A percentile compares a stretch with the other conserved stretches of the same genome.
Conservation (phyloP, 2,888 invertebrate species). For the Drosophila quinaria region DNA sequence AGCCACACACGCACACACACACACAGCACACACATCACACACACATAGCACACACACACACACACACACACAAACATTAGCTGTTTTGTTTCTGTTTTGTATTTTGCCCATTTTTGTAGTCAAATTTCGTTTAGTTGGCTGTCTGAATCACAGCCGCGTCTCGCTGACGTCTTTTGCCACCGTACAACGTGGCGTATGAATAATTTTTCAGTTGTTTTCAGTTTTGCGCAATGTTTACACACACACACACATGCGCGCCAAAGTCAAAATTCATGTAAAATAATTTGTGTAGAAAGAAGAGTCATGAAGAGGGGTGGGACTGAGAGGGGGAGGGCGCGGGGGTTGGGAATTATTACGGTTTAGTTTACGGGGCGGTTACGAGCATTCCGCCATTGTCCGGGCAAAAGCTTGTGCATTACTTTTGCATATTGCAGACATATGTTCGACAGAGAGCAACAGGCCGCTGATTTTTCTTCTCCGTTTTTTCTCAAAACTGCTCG, state of each 20-base stretch:
- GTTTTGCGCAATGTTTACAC: slow-evolving; percentile 77
- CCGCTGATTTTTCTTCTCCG: slow-evolving; percentile 23
- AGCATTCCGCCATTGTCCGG: slow-evolving; percentile 47
- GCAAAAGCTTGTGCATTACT: slow-evolving; percentile 70
- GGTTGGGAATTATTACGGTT: slow-evolving; percentile 6
- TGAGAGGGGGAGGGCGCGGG: too few relatives aligned
- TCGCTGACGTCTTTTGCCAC: slow-evolving; percentile 66
- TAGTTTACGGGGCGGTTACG: slow-evolving; percentile 43
- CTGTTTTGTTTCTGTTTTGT: slow-evolving; percentile 65
- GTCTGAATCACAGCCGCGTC: slow-evolving; percentile 74
- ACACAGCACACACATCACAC: not conserved
- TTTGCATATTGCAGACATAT: slow-evolving; percentile 80
- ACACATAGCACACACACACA: slow-evolving; percentile 16
- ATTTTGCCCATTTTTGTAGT: slow-evolving; percentile 79
- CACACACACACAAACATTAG: slow-evolving; percentile 19
- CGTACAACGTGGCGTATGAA: slow-evolving; percentile 77
- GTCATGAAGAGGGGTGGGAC: not conserved
- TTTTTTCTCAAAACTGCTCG: not conserved
- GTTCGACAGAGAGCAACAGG: slow-evolving; percentile 68
- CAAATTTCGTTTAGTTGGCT: slow-evolving; percentile 67
- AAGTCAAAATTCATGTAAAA: slow-evolving; percentile 77
- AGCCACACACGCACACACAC: slow-evolving; percentile 56
- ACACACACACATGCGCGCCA: slow-evolving; percentile 51
- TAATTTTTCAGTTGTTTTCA: slow-evolving; percentile 64
- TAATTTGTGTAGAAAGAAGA: slow-evolving; percentile 25